A percentile compares a stretch with the other conserved stretches of the same genome.
phyloP scores from a whole-genome alignment of 2,888 invertebrate species.

The Noctua pronuba region DNA sequence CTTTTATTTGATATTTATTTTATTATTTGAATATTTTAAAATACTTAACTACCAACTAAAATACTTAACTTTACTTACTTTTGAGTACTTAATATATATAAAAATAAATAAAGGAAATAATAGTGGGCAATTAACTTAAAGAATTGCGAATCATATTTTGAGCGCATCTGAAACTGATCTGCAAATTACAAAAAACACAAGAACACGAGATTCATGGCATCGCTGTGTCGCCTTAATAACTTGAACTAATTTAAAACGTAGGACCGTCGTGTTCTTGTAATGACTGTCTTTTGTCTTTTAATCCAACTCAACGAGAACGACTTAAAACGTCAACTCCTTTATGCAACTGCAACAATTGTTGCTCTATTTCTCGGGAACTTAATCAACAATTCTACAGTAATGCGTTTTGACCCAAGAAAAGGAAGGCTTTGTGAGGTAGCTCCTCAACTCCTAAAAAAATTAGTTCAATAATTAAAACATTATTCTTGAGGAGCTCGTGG shows the following conservation, averaged over 20 bases:
- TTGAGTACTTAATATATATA: no score
- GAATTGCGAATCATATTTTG: no score
- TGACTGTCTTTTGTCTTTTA: conserved; percentile 47
- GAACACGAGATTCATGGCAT: not conserved
- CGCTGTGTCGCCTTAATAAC: conserved; percentile 7
- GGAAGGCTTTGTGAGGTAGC: not conserved
- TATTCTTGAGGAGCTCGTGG: no score
- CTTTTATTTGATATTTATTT: no score
- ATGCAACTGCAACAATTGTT: conserved; percentile 47
- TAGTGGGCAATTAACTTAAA: no score
- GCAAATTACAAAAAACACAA: not conserved
- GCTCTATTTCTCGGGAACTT: conserved; percentile 28
- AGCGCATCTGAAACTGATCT: not conserved
- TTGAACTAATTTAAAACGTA: conserved; percentile 46
- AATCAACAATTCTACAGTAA: conserved; percentile 29
- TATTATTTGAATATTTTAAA: no score
- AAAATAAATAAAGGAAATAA: no score
- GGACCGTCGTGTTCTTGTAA: conserved; percentile 23
- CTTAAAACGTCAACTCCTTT: conserved; percentile 32
- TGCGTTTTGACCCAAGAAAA: conserved; percentile 22
- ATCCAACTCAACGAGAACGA: conserved; percentile 25
- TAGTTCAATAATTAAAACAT: not conserved
- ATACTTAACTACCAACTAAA: no score
- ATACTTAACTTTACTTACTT: no score
- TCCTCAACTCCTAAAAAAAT: not conserved